These are phyloP conservation scores for Mesorhabditis sp. DNA, from an alignment of 2,888 invertebrate species.

Conservation along the genomic window DNA sequence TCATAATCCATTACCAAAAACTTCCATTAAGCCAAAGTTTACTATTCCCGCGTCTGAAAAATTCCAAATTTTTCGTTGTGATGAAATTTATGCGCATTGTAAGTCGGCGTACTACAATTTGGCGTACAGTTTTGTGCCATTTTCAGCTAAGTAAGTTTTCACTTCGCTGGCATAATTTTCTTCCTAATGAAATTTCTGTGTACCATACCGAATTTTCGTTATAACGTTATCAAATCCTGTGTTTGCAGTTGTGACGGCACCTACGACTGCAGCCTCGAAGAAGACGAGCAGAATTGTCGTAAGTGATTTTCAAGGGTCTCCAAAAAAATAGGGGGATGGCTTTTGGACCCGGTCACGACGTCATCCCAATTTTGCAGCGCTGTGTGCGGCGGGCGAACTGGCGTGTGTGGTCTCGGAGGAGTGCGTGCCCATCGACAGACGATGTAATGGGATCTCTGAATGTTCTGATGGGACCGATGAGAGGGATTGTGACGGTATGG, in stretches of 20 bases:
- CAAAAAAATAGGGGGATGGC: not conserved
- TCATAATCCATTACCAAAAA: no score
- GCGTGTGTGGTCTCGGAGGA: constrained; percentile 56
- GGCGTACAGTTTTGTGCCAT: no score
- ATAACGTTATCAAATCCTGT: no score
- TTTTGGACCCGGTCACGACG: not conserved
- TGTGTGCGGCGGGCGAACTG: constrained; percentile 53
- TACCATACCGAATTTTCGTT: no score
- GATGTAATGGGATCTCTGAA: constrained; percentile 56
- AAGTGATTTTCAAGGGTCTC: constrained; percentile 18
- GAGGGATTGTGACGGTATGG: constrained; percentile 46
- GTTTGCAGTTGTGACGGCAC: constrained; percentile 49
- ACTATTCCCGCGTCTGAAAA: no score
- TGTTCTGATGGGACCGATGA: constrained; percentile 57
- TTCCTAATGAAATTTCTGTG: no score
- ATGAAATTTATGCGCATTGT: no score
- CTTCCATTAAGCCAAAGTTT: no score
- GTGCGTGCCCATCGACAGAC: constrained; percentile 47
- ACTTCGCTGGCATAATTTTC: no score
- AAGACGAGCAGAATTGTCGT: constrained; percentile 58
- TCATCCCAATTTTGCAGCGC: constrained; percentile 35
- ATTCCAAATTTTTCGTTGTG: no score
- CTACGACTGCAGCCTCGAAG: constrained; percentile 55
- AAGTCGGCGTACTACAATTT: no score
- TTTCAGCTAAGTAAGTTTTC: no score